Conservation (phyloP, 2,888 invertebrate genomes). For the Chaetoderma sp. region DNA sequence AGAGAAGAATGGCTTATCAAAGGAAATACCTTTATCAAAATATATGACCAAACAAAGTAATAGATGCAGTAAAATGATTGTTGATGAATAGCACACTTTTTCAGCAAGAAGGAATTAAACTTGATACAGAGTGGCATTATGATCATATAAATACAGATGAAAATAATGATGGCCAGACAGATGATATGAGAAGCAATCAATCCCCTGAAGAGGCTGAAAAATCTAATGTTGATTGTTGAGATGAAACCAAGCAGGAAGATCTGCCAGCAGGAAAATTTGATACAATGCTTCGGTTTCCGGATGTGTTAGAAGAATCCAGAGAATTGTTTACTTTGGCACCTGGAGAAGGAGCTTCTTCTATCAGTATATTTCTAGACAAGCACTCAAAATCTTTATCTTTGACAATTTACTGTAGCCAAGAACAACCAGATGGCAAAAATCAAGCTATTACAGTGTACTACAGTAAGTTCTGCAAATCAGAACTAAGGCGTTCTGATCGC, state of each 20-base stretch:
- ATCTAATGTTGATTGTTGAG: too few relatives aligned
- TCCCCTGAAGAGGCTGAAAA: too few relatives aligned
- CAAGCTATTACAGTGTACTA: constrained; percentile 25
- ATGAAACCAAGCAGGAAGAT: too few relatives aligned
- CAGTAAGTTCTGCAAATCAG: constrained; percentile 20
- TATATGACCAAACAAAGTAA: constrained; percentile 30
- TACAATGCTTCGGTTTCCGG: too few relatives aligned
- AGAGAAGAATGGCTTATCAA: constrained; percentile 30
- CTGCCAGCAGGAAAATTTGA: too few relatives aligned
- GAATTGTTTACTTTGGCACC: too few relatives aligned
- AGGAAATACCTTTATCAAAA: constrained; percentile 31
- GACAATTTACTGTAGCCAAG: constrained; percentile 32
- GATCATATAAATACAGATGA: too few relatives aligned
- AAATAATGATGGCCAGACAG: too few relatives aligned
- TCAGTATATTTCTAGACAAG: constrained; percentile 33
- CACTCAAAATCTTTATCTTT: constrained; percentile 29
- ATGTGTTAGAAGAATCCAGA: too few relatives aligned
- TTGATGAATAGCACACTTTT: constrained; percentile 13
- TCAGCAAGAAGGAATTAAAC: constrained; percentile 17
- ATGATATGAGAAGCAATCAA: too few relatives aligned
- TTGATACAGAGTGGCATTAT: too few relatives aligned
- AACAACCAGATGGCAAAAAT: constrained; percentile 18
- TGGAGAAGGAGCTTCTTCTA: too few relatives aligned
- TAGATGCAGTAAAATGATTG: constrained; percentile 19
- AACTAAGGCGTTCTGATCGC: constrained; percentile 24